Conservation (phyloP, 2,797 vertebrate genomes). For the Dendrocincla fuliginosa region DNA sequence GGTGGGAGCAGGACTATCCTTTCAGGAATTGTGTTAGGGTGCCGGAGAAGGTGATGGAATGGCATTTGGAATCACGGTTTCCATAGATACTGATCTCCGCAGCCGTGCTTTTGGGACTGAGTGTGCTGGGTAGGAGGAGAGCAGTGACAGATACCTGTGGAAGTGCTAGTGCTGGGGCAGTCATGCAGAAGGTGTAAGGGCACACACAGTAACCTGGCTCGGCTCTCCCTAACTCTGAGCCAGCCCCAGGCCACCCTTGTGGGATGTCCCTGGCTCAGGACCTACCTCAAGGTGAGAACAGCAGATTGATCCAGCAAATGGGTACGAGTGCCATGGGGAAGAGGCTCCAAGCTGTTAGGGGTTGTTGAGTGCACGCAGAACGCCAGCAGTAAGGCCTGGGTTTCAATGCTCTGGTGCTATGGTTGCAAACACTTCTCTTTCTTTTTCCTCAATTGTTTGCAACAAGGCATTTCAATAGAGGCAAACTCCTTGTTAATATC, state of each 20-base stretch:
- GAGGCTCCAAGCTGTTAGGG: background rate
- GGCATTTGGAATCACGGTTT: constrained; percentile 33
- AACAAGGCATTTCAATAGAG: background rate
- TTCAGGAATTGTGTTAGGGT: background rate
- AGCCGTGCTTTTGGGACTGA: background rate
- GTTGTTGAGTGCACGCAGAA: accelerated
- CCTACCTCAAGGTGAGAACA: background rate
- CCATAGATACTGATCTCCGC: constrained; percentile 51
- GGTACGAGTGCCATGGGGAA: background rate
- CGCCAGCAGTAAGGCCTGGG: background rate
- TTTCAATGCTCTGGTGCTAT: background rate
- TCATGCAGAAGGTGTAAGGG: background rate
- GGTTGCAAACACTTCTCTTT: background rate
- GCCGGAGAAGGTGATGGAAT: background rate
- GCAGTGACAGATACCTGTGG: background rate
- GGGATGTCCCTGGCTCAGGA: background rate
- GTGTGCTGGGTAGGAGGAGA: background rate
- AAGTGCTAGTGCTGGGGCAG: background rate
- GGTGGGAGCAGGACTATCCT: background rate
- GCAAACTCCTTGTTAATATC: background rate
- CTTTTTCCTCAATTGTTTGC: background rate
- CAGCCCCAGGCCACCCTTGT: background rate
- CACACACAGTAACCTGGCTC: accelerated
- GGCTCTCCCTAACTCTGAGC: background rate
- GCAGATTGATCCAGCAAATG: background rate